phyloP scores from a whole-genome alignment of 2,888 invertebrate genomes.

The Epirrhoe tristata region DNA sequence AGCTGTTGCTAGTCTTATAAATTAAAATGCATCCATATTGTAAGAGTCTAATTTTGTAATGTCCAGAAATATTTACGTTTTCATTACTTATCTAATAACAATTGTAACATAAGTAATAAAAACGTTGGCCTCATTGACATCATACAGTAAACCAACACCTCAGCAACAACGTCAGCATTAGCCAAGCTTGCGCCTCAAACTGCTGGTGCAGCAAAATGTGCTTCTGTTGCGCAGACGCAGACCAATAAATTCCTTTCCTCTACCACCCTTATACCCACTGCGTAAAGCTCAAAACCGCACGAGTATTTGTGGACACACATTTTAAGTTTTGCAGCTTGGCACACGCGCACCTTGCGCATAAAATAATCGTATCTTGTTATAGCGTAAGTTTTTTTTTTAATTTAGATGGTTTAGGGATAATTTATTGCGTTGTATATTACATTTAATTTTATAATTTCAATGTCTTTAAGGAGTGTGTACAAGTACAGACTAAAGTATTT shows the following conservation, averaged over 20 bases:
- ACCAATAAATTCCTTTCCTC: slow-evolving; percentile 28
- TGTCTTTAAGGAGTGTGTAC: slow-evolving; percentile 2
- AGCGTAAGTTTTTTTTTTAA: slow-evolving; percentile 33
- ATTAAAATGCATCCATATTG: too few relatives aligned
- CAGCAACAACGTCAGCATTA: slow-evolving; percentile 60
- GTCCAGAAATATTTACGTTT: too few relatives aligned
- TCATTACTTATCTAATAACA: background rate
- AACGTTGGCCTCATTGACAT: slow-evolving; percentile 41
- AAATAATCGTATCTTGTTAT: slow-evolving; percentile 40
- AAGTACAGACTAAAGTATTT: background rate
- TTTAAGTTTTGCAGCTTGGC: slow-evolving; percentile 36
- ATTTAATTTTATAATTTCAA: slow-evolving; percentile 3
- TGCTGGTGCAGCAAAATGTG: slow-evolving; percentile 62
- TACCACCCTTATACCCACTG: background rate
- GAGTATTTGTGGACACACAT: slow-evolving; percentile 15
- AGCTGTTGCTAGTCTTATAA: too few relatives aligned
- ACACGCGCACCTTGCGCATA: slow-evolving; percentile 50
- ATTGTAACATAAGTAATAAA: background rate
- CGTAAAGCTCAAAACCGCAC: slow-evolving; percentile 21
- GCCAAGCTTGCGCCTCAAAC: slow-evolving; percentile 45
- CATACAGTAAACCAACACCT: slow-evolving; percentile 67
- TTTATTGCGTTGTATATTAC: slow-evolving; percentile 6
- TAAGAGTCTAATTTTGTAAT: too few relatives aligned
- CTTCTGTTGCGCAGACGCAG: slow-evolving; percentile 45
- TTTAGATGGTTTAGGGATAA: slow-evolving; percentile 27